These are phyloP conservation scores for Patagioenas fasciata DNA, from an alignment of 2,113 vertebrate genomes.

Conservation along the genomic window DNA sequence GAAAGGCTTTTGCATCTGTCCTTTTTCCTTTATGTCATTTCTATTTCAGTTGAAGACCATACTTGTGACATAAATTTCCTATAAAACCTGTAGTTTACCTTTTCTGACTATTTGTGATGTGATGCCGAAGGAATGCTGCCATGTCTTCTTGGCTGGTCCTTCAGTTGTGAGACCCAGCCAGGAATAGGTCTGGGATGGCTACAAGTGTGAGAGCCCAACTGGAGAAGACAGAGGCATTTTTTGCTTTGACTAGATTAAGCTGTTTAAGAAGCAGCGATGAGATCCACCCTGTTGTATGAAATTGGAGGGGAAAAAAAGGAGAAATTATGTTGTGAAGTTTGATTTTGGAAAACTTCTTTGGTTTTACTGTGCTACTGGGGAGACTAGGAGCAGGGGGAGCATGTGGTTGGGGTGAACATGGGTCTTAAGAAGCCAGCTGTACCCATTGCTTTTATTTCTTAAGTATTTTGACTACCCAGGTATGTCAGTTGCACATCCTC, in stretches of 20 bases:
- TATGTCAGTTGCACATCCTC: too few species aligned
- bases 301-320: background rate
- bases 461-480: background rate
- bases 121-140: background rate
- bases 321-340: background rate
- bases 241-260: background rate
- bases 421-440: background rate
- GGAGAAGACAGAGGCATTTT: background rate
- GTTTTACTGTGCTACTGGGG: background rate
- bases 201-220: background rate
- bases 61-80: background rate
- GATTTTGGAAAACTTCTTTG: background rate
- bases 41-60: background rate
- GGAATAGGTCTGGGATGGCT: background rate
- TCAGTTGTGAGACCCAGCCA: background rate
- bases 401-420: background rate
- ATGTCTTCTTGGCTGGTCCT: background rate
- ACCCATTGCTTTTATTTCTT: background rate
- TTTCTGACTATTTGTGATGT: background rate
- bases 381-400: background rate
- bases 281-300: background rate
- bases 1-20: background rate
- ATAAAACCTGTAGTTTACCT: background rate
- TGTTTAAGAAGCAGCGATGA: background rate
- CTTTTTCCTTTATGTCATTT: background rate